Conservation (phyloP, 2,888 invertebrate genomes). For the Zygaena filipendulae region DNA sequence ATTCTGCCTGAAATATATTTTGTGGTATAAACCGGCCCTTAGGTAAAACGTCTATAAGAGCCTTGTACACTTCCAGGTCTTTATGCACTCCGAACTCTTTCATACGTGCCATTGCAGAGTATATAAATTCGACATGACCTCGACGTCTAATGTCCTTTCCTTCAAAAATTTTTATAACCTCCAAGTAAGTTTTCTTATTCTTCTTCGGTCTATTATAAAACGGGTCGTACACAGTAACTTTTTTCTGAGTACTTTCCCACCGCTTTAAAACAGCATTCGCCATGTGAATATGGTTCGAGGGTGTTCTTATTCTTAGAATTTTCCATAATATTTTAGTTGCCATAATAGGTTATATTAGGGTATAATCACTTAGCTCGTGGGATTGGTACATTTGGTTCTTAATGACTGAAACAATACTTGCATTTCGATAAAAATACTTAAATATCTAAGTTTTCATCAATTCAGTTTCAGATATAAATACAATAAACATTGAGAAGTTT, state of each 20-base stretch:
- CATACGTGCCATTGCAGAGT: constrained; percentile 89
- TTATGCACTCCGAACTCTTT: constrained; percentile 89
- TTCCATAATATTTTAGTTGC: constrained; percentile 39
- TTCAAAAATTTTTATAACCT: constrained; percentile 80
- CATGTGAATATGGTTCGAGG: too few relatives aligned
- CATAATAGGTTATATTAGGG: constrained; percentile 39
- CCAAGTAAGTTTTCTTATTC: constrained; percentile 74
- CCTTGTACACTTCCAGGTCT: constrained; percentile 88
- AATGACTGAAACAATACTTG: too few relatives aligned
- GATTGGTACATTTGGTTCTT: too few relatives aligned
- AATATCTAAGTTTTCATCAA: too few relatives aligned
- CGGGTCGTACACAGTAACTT: constrained; percentile 43
- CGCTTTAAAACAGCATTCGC: constrained; percentile 31
- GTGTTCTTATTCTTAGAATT: constrained; percentile 30
- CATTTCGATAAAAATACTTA: too few relatives aligned
- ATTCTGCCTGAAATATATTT: constrained; percentile 87
- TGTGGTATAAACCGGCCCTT: constrained; percentile 88
- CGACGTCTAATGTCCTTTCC: constrained; percentile 74
- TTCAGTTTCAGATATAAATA: too few relatives aligned
- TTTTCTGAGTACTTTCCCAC: constrained; percentile 42
- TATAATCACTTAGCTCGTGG: too few relatives aligned
- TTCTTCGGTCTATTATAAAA: constrained; percentile 66
- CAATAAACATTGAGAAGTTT: too few relatives aligned
- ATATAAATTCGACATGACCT: constrained; percentile 95
- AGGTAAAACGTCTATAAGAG: constrained; percentile 85